phyloP scores from a whole-genome alignment of 2,113 vertebrate genomes.

The Eclectus roratus region DNA sequence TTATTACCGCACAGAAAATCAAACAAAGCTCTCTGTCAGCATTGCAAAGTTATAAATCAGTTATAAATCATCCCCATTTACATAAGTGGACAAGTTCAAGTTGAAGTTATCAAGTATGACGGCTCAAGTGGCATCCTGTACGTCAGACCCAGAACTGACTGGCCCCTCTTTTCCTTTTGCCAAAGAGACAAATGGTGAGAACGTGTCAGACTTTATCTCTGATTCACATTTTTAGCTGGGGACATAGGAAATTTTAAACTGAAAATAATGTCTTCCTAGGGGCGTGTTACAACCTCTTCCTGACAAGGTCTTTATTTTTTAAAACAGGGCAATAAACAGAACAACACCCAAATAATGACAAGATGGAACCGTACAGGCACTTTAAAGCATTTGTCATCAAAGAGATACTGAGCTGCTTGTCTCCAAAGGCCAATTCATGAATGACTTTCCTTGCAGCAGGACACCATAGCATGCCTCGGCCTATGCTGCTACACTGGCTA shows the following conservation, averaged over 20 bases:
- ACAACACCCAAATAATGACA: conserved; percentile 41
- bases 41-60: conserved; percentile 20
- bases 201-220: conserved; percentile 56
- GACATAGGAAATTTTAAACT: conserved; percentile 61
- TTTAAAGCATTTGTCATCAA: neutral
- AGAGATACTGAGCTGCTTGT: neutral
- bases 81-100: conserved; percentile 61
- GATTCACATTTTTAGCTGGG: conserved; percentile 40
- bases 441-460: neutral
- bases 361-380: neutral
- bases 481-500: neutral
- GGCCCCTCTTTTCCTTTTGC: conserved; percentile 69
- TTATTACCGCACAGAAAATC: neutral
- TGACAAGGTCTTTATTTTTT: conserved; percentile 30
- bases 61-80: conserved; percentile 33
- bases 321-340: conserved; percentile 28
- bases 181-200: conserved; percentile 68
- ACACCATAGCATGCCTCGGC: neutral
- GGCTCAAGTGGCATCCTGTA: conserved; percentile 61
- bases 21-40: neutral
- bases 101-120: conserved; percentile 55
- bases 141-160: conserved; percentile 65
- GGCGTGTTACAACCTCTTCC: conserved; percentile 36
- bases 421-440: neutral
- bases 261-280: conserved; percentile 50